A percentile compares a stretch with the other conserved stretches of the same genome.
Conservation (phyloP, 2,888 invertebrate species). For the Heliconius sara region DNA sequence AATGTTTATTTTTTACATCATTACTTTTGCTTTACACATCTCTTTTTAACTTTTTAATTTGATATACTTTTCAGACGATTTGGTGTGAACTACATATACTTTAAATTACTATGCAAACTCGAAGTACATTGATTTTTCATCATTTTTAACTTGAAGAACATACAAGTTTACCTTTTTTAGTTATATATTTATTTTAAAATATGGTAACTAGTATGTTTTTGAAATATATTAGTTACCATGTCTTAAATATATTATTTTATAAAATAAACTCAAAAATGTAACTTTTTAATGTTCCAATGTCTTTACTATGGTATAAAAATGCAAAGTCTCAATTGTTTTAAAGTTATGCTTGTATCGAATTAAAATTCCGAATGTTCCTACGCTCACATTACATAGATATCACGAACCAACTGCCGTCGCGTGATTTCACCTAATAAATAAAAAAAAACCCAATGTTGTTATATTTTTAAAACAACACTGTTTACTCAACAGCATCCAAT, state of each 20-base stretch:
- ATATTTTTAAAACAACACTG: constrained; percentile 37
- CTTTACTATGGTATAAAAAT: neutral
- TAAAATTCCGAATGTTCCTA: neutral
- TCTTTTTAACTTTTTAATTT: neutral
- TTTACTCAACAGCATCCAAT: constrained; percentile 39
- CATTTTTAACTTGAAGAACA: neutral
- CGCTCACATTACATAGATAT: constrained; percentile 4
- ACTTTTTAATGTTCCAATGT: no score
- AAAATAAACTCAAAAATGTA: no score
- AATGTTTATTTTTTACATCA: neutral
- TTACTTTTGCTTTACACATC: neutral
- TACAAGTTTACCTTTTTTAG: no score
- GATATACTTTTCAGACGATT: neutral
- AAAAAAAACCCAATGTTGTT: neutral
- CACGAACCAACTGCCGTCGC: constrained; percentile 21
- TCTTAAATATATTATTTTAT: no score
- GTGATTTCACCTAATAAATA: constrained; percentile 39
- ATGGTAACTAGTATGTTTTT: no score
- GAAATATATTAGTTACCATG: no score
- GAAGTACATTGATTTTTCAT: neutral
- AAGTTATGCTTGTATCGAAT: neutral
- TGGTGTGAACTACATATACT: no score
- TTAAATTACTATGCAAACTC: no score
- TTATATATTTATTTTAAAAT: no score
- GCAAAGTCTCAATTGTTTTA: neutral